Base-by-base conservation (phyloP, 1,140 invertebrate species). In the Drosophila oshimai region DNA sequence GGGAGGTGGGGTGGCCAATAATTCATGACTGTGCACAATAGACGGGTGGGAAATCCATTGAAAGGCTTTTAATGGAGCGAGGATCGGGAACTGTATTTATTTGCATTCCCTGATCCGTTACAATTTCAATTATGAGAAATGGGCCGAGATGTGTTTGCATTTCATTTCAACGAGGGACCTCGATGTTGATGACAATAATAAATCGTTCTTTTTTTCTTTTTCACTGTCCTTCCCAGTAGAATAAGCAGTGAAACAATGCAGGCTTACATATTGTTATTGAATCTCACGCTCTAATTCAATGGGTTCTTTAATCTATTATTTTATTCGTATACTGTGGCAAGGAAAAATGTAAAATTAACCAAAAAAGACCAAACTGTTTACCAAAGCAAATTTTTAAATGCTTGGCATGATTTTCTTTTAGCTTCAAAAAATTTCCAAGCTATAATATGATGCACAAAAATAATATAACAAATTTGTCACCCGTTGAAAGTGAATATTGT, bases 101-200 rank as follows among this genome's bases (percentile, higher is more conserved):
- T 71, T 67, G 62, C 62, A 41, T 50, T 67, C 62, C 44, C 62
- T 67, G 62, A 67, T 67, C 62, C 62, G 62, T 67, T 71, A 71
- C 68, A 70, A 71, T 71, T 71, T 71, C 68, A 71, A 71, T 67
- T 67, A 67, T 71, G 67, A 70, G 44, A 60, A 70, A 70, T 70
- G 65, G 65, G 18, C 41, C 51, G 67, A 44, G 44, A 45, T 45
- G 65, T 71, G 68, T 71, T 71, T 71, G 67, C 65, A 71, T 71
- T 71, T 70, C 53, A 71, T 71, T 71, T 71, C 65, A 29, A 42
- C 41, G 68, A 57, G 22, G 13, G 41, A 44, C 29, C 44, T 31
- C 62, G 42, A 36, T 46, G 44, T 22, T 45, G 53, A 60, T 69
- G 64, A 49, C 65, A 71, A 57, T 49, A 55, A 70, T 57, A 58